Evolutionary conservation across 2,113 vertebrate species (phyloP).

Genomic region (Aix galericulata): DNA sequence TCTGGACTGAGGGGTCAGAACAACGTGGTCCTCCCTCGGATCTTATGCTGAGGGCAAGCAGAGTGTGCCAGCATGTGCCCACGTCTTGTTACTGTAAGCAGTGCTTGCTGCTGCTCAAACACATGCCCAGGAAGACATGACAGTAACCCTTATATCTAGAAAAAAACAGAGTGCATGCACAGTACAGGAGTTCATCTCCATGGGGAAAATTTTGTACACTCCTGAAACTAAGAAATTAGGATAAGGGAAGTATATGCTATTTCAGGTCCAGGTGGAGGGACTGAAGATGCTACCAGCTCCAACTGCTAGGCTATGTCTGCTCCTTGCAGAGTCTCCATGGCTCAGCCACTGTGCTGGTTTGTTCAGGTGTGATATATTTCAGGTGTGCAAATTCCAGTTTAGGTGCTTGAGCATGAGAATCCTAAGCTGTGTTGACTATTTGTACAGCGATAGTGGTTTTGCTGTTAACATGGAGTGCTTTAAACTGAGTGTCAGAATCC

Average conservation of each 20-base stretch:
- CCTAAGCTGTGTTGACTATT: rapidly evolving
- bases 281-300: background rate
- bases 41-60: background rate
- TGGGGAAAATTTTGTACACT: background rate
- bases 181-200: background rate
- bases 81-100: background rate
- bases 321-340: background rate
- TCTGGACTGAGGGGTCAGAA: background rate
- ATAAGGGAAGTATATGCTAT: rapidly evolving
- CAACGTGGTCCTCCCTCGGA: background rate
- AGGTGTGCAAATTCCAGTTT: background rate
- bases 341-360: background rate
- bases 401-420: background rate
- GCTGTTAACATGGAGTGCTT: background rate
- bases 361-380: background rate
- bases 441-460: background rate
- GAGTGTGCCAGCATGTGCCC: rapidly evolving
- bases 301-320: background rate
- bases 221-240: background rate
- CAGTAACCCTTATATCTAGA: background rate
- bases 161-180: background rate
- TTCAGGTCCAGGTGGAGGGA: background rate
- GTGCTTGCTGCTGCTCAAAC: background rate
- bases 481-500: background rate
- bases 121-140: rapidly evolving